A percentile compares a stretch with the other conserved stretches of the same genome.
Evolutionary conservation across 1,140 invertebrate species (phyloP).

Genomic region (Diabrotica virgifera): DNA sequence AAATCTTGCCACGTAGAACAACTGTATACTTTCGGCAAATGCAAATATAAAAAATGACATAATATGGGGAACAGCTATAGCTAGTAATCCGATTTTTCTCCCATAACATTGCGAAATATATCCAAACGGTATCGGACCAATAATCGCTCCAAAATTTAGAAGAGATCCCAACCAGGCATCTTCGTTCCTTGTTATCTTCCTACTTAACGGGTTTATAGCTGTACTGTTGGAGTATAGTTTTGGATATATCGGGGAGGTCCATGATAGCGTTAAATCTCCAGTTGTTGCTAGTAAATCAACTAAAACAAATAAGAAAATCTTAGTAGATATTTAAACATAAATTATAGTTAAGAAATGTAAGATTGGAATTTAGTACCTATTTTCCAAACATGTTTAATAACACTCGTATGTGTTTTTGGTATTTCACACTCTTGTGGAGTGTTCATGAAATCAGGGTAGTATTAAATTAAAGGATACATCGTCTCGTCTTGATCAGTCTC

Average conservation of each 20-base stretch:
- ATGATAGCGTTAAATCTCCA: constrained; percentile 63
- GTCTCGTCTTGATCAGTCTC: too few relatives aligned
- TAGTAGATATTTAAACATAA: neutral
- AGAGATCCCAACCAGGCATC: constrained; percentile 79
- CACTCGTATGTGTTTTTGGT: too few relatives aligned
- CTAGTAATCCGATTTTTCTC: constrained; percentile 47
- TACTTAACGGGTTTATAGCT: constrained; percentile 39
- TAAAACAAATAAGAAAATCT: constrained; percentile 41
- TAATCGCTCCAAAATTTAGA: constrained; percentile 71
- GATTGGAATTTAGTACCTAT: neutral
- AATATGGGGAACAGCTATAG: constrained; percentile 55
- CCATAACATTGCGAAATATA: constrained; percentile 46
- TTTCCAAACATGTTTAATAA: neutral
- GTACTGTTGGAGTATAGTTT: constrained; percentile 49
- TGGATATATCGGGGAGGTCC: constrained; percentile 67
- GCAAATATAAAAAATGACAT: constrained; percentile 64
- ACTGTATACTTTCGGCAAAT: constrained; percentile 50
- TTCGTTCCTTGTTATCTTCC: constrained; percentile 51
- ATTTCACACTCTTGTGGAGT: too few relatives aligned
- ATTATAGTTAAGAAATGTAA: neutral
- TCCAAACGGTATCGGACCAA: constrained; percentile 50
- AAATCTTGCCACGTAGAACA: constrained; percentile 53
- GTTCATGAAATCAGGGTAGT: too few relatives aligned
- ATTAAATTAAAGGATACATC: too few relatives aligned
- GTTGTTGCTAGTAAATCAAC: constrained; percentile 63